These are phyloP conservation scores for Herpailurus yagouaroundi DNA, from an alignment of 2,113 vertebrate genomes.

Conservation along the genomic window DNA sequence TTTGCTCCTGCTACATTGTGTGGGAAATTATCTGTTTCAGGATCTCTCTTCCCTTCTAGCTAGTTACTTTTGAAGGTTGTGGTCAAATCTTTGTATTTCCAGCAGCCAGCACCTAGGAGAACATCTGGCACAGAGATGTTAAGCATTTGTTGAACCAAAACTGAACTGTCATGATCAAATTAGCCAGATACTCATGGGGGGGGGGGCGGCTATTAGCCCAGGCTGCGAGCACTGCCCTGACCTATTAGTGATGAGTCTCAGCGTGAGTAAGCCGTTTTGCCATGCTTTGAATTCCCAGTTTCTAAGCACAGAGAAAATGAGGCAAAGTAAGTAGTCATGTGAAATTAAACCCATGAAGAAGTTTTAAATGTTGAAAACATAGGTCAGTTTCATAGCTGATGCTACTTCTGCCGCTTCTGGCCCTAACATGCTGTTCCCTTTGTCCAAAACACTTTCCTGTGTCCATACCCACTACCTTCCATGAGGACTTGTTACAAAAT, in stretches of 20 bases:
- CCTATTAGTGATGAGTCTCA: neutral
- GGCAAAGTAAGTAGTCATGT: neutral
- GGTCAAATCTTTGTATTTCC: neutral
- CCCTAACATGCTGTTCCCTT: neutral
- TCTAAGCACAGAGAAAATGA: conserved; percentile 1
- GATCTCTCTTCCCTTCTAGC: neutral
- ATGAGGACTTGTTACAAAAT: neutral
- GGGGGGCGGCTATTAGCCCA: neutral
- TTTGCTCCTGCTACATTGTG: neutral
- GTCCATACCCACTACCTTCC: neutral
- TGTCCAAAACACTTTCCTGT: neutral
- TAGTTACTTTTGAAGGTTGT: neutral
- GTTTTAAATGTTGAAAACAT: conserved; percentile 7
- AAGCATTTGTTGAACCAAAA: conserved; percentile 1
- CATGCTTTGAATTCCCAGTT: neutral
- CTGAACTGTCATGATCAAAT: neutral
- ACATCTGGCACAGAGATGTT: neutral
- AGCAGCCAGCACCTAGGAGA: neutral
- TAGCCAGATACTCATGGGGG: neutral
- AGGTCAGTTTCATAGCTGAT: neutral
- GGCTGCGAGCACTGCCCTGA: neutral
- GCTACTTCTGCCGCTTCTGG: neutral
- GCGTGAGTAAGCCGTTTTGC: neutral
- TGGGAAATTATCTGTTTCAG: neutral
- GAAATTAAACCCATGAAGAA: conserved; percentile 34